A percentile compares a stretch with the other conserved stretches of the same genome.
Evolutionary conservation across 2,888 invertebrate genomes (phyloP).

Genomic region (Sphecodes monilicornis): DNA sequence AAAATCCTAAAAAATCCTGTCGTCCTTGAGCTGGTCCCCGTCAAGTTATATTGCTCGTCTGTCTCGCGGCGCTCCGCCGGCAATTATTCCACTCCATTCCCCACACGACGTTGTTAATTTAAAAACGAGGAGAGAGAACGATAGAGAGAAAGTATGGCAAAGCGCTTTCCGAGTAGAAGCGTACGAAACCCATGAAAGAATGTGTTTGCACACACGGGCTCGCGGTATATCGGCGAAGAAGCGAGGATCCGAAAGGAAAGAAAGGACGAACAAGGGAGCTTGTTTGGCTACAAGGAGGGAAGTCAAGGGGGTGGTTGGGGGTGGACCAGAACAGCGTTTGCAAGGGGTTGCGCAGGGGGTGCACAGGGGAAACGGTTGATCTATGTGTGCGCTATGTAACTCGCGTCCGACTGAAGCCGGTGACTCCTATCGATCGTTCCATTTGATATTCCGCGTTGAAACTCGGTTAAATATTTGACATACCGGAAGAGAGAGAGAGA

Average conservation of each 20-base stretch:
- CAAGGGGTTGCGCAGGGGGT: background rate
- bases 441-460: slow-evolving; percentile 77
- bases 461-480: slow-evolving; percentile 82
- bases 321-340: background rate
- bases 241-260: slow-evolving; percentile 49
- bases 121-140: background rate
- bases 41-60: background rate
- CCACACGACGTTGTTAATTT: slow-evolving; percentile 36
- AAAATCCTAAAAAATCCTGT: background rate
- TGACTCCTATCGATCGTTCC: slow-evolving; percentile 77
- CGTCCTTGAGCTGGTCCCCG: background rate
- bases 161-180: slow-evolving; percentile 7
- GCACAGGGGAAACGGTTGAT: slow-evolving; percentile 11
- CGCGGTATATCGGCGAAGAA: slow-evolving; percentile 41
- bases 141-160: background rate
- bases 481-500: slow-evolving; percentile 54
- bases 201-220: slow-evolving; percentile 58
- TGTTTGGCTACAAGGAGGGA: slow-evolving; percentile 51
- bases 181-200: slow-evolving; percentile 49
- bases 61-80: background rate
- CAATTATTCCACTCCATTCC: slow-evolving; percentile 50
- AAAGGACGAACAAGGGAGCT: slow-evolving; percentile 52
- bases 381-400: slow-evolving; percentile 40
- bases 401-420: slow-evolving; percentile 61
- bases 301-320: slow-evolving; percentile 40